Conservation (phyloP, 2,113 vertebrate species). For the Dermatemys mawii region DNA sequence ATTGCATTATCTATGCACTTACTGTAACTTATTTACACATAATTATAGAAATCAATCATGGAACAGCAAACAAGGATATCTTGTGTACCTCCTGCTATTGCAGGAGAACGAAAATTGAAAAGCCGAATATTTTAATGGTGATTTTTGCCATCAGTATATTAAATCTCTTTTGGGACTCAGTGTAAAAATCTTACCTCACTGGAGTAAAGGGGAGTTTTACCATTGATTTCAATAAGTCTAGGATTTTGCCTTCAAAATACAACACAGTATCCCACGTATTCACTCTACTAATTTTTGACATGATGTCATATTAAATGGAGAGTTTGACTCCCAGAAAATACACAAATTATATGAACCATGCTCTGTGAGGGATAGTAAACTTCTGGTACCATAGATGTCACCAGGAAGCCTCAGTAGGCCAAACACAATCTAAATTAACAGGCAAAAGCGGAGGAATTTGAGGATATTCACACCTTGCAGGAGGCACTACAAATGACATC, state of each 20-base stretch:
- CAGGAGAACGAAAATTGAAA: background rate
- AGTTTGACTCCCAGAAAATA: background rate
- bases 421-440: background rate
- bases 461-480: background rate
- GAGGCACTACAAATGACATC: background rate
- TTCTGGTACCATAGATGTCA: background rate
- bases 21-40: background rate
- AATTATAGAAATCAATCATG: background rate
- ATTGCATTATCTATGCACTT: background rate
- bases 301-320: background rate
- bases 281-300: background rate
- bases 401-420: background rate
- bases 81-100: background rate
- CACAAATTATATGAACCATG: background rate
- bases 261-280: background rate
- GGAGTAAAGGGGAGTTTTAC: background rate
- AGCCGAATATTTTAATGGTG: background rate
- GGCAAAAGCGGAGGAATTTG: background rate
- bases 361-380: background rate
- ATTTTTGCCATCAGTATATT: background rate
- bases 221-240: background rate
- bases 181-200: background rate
- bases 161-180: background rate
- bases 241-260: background rate
- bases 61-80: background rate